These are phyloP conservation scores for Platalea minor DNA, from an alignment of 2,797 vertebrate species.

Conservation along the genomic window DNA sequence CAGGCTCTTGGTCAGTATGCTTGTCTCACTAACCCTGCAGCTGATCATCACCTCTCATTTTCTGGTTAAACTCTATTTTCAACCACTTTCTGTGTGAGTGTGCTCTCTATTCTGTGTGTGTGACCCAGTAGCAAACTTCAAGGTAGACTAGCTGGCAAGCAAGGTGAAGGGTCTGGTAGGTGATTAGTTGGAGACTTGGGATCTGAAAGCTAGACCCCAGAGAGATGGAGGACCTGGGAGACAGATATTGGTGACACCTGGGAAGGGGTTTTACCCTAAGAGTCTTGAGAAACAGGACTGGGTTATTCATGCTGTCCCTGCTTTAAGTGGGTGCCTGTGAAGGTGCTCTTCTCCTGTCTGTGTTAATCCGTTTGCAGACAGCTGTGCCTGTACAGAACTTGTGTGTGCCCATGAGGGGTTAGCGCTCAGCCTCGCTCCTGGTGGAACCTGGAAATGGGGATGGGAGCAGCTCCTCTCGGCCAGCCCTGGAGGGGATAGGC, in stretches of 20 bases:
- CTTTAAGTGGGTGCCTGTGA: background rate
- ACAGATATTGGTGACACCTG: background rate
- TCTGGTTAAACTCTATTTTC: background rate
- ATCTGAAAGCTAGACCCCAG: background rate
- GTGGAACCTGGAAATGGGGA: background rate
- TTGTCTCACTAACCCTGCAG: background rate
- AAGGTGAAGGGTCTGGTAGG: background rate
- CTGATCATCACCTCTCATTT: background rate
- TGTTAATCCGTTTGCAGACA: background rate
- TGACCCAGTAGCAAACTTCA: background rate
- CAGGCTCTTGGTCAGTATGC: background rate
- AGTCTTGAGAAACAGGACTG: background rate
- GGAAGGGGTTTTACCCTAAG: background rate
- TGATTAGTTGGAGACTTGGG: background rate
- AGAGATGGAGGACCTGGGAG: background rate
- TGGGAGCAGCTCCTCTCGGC: background rate
- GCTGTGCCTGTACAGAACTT: background rate
- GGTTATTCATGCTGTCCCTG: background rate
- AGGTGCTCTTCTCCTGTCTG: background rate
- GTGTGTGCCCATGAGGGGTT: accelerated
- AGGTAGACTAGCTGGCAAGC: background rate
- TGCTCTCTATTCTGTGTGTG: background rate
- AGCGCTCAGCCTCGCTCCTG: background rate
- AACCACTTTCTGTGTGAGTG: background rate
- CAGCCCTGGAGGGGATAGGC: accelerated